Evolutionary conservation across 2,113 vertebrate genomes (phyloP).

Genomic region (Phocoena sinus): DNA sequence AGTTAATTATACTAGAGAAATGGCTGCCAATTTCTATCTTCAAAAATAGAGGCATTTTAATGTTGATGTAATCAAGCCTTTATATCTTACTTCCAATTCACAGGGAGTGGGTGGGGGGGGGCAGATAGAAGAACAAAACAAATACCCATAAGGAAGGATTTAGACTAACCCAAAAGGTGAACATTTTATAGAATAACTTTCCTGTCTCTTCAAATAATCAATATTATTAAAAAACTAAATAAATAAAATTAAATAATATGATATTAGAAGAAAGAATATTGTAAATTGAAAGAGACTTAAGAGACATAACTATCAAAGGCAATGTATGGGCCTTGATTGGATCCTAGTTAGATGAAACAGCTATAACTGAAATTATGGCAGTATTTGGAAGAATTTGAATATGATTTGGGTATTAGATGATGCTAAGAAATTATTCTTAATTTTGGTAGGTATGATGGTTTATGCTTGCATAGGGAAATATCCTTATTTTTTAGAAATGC

Average conservation of each 20-base stretch:
- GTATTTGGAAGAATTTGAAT: not conserved
- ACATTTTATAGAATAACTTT: not conserved
- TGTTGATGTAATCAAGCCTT: not conserved
- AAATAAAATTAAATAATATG: not conserved
- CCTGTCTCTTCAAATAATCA: not conserved
- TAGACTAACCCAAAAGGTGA: not conserved
- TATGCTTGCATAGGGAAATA: not conserved
- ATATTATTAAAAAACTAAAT: not conserved
- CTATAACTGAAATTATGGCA: not conserved
- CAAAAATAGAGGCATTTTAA: not conserved
- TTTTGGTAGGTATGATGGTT: not conserved
- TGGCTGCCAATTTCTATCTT: not conserved
- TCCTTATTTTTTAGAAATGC: not conserved
- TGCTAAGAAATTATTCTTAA: not conserved
- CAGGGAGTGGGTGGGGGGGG: not conserved
- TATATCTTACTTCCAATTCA: not conserved
- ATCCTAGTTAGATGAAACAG: not conserved
- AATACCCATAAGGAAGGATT: not conserved
- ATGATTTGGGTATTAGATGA: not conserved
- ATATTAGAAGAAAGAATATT: not conserved
- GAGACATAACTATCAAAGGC: not conserved
- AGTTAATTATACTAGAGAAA: not conserved
- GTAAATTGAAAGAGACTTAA: constrained; percentile 1
- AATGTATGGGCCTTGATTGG: not conserved
- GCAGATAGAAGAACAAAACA: not conserved